These are phyloP conservation scores for Bos indicus DNA, from an alignment of 2,113 vertebrate genomes.

Conservation along the genomic window DNA sequence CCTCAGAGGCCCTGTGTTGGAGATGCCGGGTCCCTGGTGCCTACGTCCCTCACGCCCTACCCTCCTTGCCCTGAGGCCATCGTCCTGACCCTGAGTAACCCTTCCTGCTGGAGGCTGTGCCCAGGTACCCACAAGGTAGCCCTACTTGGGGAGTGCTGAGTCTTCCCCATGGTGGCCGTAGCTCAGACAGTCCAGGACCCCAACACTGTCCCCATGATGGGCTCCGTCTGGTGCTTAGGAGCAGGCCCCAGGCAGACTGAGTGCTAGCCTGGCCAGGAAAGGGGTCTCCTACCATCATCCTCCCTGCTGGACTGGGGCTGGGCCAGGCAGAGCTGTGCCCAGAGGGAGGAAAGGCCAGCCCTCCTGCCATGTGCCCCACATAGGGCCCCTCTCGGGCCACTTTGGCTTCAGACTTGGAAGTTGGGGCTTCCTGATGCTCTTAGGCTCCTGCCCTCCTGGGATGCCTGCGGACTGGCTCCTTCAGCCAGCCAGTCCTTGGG, in stretches of 20 bases:
- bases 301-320: neutral
- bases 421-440: neutral
- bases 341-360: neutral
- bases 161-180: neutral
- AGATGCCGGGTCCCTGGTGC: neutral
- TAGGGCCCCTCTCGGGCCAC: rapidly evolving
- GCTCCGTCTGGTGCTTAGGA: neutral
- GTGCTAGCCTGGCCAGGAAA: neutral
- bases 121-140: neutral
- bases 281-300: neutral
- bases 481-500: neutral
- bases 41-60: rapidly evolving
- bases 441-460: neutral
- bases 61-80: neutral
- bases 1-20: neutral
- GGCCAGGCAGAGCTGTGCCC: neutral
- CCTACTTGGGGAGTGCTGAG: neutral
- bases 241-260: neutral
- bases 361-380: neutral
- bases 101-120: neutral
- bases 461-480: neutral
- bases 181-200: no score
- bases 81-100: neutral
- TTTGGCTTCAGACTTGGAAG: neutral
- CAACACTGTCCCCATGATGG: neutral